Base-by-base conservation (phyloP, 2,888 invertebrate genomes). In the Heliconius ethilla region DNA sequence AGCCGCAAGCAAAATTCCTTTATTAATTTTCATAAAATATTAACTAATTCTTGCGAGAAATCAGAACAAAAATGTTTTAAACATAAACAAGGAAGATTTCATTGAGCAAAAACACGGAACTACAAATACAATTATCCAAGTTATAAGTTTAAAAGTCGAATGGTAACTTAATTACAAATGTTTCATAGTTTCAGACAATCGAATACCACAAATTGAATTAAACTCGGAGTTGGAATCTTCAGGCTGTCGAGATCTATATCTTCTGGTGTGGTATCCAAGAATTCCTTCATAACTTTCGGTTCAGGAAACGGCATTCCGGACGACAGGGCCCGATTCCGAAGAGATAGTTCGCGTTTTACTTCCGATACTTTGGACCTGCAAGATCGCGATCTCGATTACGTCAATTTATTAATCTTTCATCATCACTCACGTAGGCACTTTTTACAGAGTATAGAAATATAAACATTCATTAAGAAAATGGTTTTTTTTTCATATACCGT, bases 281-380 rank as follows among this genome's bases (percentile, higher is more conserved):
- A 98, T 90, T 98, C 98, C 74, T 96, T 95, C 87, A 97, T 96
- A 40, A 97, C 92, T 83, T 96, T 95, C 83, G 97, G 96, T 82
- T 96, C 96, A 7, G 98, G 97, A 89, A 98, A 98, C 75, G 88
- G 88, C 83, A 93, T 88, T 79, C 96, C 95, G 81, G 91, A 91
- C 2, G 92, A 86, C 45, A 97, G 85, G 0, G 97, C 97, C 86
- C 97, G 96, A 73, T 92, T 95, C 18, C 97, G 95, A 63, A 98
- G 93, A 15, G 93, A 91, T 75, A 97, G 85, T 89, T 98, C 97
- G 62, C 96, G 95, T 89, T 96, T 96, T 2, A 96, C 94, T 74
- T 95, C 94, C 25, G 95, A 87, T 75, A 96, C 94, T 88, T 96
- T 95, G 81, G 96, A 95, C 87, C 97, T 97, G 85, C 81, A 92